Base-by-base conservation (phyloP, 2,888 invertebrate genomes). In the Chrysina gloriosa region DNA sequence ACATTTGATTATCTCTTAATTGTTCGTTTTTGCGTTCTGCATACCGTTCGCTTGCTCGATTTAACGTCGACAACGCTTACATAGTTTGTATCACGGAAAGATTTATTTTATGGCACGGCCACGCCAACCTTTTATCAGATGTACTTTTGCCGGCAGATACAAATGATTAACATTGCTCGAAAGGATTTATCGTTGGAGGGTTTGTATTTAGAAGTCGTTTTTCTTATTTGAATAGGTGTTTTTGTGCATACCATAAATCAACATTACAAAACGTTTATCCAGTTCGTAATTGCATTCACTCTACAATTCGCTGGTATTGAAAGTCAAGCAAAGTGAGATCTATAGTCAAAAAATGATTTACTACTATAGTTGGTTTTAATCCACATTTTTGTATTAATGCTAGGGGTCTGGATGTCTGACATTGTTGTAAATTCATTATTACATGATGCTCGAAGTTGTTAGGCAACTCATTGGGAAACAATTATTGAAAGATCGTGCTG, bases 91-190 rank as follows among this genome's bases (percentile, higher is more conserved):
- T 61, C 58, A n/a, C 14, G 52, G 58, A 45, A 61, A 42, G 58
- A 61, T 61, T 61, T 61, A 61, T 61, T 61, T 61, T 42, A 27
- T 27, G 27, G 16, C 29, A 27, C 42, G 58, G 16, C 42, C 58
- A 61, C 42, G 58, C 45, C 58, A 61, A 61, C 58, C 58, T 61
- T 61, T 61, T 61, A 61, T 61, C 58, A 61, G 58, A 29, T 61
- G 58, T 42, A 42, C 45, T 25, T 27, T 16, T 42, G n/a, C 58
- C 58, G 42, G 42, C 58, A 45, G 58, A 61, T 61, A 61, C 58
- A 61, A 61, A 61, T 61, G 58, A 61, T 61, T 61, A 61, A 61
- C 58, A 61, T 29, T 61, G 16, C 39, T 19, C 58, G 25, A 11
- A 3, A 27, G 42, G 58, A 61, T 61, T 61, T 61, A 61, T 45